A percentile compares a stretch with the other conserved stretches of the same genome.
Evolutionary conservation across 2,888 invertebrate genomes (phyloP).

Genomic region (Drosophila emarginata): DNA sequence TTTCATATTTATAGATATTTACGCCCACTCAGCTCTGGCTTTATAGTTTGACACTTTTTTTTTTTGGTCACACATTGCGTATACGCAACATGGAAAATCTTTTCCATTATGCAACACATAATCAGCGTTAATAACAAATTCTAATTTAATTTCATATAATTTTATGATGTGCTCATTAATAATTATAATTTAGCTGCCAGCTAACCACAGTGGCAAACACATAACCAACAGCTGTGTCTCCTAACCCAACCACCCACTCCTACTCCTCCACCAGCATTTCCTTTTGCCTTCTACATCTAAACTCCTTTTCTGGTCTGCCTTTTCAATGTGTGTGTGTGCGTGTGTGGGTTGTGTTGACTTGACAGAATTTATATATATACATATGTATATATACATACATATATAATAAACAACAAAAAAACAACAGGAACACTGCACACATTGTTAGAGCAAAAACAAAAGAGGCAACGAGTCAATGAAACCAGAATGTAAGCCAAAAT

Average conservation of each 20-base stretch:
- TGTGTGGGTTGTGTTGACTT: constrained; percentile 41
- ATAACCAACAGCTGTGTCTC: constrained; percentile 21
- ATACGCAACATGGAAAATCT: constrained; percentile 35
- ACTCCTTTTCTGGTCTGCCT: neutral
- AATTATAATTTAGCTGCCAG: constrained; percentile 52
- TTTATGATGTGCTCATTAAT: constrained; percentile 51
- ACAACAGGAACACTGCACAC: constrained; percentile 13
- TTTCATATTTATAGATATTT: constrained; percentile 35
- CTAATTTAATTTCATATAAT: constrained; percentile 53
- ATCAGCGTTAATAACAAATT: constrained; percentile 56
- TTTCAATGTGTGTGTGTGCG: neutral
- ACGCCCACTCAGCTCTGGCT: constrained; percentile 18
- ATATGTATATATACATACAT: constrained; percentile 59
- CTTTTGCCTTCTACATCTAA: neutral
- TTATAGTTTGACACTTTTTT: constrained; percentile 9
- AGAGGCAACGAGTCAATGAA: constrained; percentile 64
- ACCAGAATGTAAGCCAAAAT: constrained; percentile 57
- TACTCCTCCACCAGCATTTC: constrained; percentile 13
- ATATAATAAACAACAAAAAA: constrained; percentile 51
- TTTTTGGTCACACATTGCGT: constrained; percentile 30
- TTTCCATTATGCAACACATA: constrained; percentile 58
- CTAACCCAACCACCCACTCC: neutral
- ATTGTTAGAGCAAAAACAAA: constrained; percentile 47
- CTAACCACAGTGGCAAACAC: constrained; percentile 16
- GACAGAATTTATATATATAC: constrained; percentile 39